Evolutionary conservation across 35 echinoderm and acorn worm species (phyloP), one percentile per base, ranked within the genome.

Genomic region (Amphiura filiformis): DNA sequence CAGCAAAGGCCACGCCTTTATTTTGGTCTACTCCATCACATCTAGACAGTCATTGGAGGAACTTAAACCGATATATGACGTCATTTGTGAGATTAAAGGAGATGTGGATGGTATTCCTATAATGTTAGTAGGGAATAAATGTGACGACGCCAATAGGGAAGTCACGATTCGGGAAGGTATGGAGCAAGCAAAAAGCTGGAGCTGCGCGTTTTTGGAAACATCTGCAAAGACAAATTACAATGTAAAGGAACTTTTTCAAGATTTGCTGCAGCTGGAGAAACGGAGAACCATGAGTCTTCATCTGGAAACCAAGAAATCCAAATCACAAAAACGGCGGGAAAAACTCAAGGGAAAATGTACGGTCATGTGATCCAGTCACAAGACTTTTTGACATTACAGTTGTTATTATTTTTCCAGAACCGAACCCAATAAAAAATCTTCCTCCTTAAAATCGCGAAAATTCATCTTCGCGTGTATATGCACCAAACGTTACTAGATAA

Each of bases 171-270:
- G 94, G 20, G 89, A 99, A 44, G 96, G 96, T 0, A 92, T 92
- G 87, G 93, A 95, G 56, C 93, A 95, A 34, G 93, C 96, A 0
- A 94, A 94, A 77, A 57, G 78, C 3, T 99, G 96, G 96, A 84
- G 81, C 35, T 99, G 96, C 42, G 87, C 96, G 5, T 99, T 99
- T 76, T 44, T 99, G 28, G 96, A 99, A 76, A 99, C 96, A 18
- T 99, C 96, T 22, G 96, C 96, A 15, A 99, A 99, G 82, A 99
- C 96, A 40, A 99, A 99, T 49, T 99, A 94, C 87, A 99, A 99
- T 64, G 96, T 99, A 32, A 99, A 99, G 65, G 96, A 99, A 94
- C 93, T 99, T 42, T 99, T 99, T 87, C 96, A 99, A 76, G 93
- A 99, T 87, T 39, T 99, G 34, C 90, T 99, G 35, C 96, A 99